Percentiles rank a stretch among this genome's conserved stretches.
Evolutionary conservation across 2,113 vertebrate genomes (phyloP).

Genomic region (Sphaerodactylus townsendi): DNA sequence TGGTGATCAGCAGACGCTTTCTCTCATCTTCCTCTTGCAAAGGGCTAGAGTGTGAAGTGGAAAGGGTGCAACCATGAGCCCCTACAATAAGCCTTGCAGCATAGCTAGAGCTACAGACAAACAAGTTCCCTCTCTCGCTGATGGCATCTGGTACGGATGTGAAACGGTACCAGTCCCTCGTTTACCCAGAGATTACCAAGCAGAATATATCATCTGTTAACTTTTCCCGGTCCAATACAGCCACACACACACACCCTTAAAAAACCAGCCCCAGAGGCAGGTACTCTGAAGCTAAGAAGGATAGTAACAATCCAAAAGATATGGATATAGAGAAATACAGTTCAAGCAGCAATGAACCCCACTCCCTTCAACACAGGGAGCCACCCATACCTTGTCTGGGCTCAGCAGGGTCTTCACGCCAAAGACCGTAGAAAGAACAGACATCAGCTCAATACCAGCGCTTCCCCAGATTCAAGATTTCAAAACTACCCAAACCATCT

Average conservation of each 20-base stretch:
- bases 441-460: not conserved
- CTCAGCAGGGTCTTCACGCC: slow-evolving; percentile 85
- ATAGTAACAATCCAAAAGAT: not conserved
- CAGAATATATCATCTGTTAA: not conserved
- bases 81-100: not conserved
- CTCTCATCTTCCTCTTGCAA: slow-evolving; percentile 76
- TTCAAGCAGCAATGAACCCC: not conserved
- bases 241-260: not conserved
- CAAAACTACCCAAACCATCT: not conserved
- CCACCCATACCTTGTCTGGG: slow-evolving; percentile 76
- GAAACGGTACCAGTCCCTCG: not conserved
- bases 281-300: not conserved
- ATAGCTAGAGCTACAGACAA: accelerated
- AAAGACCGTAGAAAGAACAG: slow-evolving; percentile 36
- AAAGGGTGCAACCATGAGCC: not conserved
- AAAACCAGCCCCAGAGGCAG: not conserved
- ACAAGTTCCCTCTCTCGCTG: not conserved
- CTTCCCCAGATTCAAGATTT: not conserved
- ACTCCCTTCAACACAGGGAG: not conserved
- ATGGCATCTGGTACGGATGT: accelerated
- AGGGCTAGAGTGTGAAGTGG: slow-evolving; percentile 69
- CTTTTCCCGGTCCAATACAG: accelerated
- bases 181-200: not conserved
- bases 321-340: not conserved
- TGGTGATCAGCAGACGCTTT: slow-evolving; percentile 86